phyloP scores from a whole-genome alignment of 1,140 invertebrate species.

The Lordiphosa clarofinis region DNA sequence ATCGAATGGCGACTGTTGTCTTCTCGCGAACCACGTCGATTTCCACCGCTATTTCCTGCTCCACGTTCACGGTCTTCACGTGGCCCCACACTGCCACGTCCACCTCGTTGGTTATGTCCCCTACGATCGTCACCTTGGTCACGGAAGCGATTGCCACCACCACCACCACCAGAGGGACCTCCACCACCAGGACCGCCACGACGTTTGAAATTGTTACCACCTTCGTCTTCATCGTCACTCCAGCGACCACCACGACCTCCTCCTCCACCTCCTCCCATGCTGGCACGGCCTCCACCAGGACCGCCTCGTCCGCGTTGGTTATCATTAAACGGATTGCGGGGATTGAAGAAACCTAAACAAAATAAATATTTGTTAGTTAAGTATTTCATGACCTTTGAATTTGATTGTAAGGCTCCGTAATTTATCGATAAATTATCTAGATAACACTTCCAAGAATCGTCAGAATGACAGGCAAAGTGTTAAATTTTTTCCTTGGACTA shows the following conservation, averaged over 20 bases:
- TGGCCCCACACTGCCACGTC: slow-evolving; percentile 55
- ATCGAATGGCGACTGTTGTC: slow-evolving; percentile 55
- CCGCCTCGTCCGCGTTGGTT: slow-evolving; percentile 75
- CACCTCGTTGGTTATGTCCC: slow-evolving; percentile 59
- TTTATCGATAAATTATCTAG: too few relatives aligned
- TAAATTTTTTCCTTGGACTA: too few relatives aligned
- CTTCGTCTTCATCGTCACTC: slow-evolving; percentile 70
- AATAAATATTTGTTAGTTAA: neutral
- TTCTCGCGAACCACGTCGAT: slow-evolving; percentile 57
- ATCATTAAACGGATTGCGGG: slow-evolving; percentile 77
- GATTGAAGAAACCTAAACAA: slow-evolving; percentile 76
- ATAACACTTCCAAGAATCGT: too few relatives aligned
- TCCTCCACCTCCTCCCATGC: slow-evolving; percentile 60
- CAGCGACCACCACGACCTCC: slow-evolving; percentile 56
- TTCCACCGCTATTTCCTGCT: slow-evolving; percentile 29
- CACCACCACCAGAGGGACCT: slow-evolving; percentile 26
- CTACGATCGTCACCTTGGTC: slow-evolving; percentile 48
- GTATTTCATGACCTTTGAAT: too few relatives aligned
- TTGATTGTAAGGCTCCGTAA: too few relatives aligned
- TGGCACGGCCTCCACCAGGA: slow-evolving; percentile 75
- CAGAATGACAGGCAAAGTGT: too few relatives aligned
- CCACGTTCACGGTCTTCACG: slow-evolving; percentile 58
- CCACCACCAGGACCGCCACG: slow-evolving; percentile 61
- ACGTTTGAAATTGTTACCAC: slow-evolving; percentile 61
- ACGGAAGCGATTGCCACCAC: slow-evolving; percentile 61